These are phyloP conservation scores for Peromyscus nudipes DNA, from an alignment of 2,797 vertebrate species.

Conservation along the genomic window DNA sequence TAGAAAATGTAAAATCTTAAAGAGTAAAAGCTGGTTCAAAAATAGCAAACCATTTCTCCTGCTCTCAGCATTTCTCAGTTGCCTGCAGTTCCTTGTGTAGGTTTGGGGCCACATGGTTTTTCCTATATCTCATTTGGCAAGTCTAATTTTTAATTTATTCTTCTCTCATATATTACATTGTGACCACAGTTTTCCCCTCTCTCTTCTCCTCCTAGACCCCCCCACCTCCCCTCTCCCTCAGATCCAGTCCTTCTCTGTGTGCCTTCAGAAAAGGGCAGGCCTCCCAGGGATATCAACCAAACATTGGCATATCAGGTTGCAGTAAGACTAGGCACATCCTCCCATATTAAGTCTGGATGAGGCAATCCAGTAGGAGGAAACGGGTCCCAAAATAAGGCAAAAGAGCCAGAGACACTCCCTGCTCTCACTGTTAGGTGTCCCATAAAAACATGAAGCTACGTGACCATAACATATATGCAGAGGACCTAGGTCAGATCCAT, in stretches of 20 bases:
- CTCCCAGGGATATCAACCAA: background rate
- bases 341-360: background rate
- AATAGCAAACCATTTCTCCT: background rate
- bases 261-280: background rate
- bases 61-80: background rate
- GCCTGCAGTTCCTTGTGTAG: background rate
- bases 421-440: background rate
- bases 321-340: background rate
- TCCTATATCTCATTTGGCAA: background rate
- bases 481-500: no score
- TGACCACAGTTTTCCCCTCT: background rate
- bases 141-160: background rate
- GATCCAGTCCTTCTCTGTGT: background rate
- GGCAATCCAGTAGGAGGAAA: background rate
- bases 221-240: background rate
- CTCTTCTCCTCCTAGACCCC: fast-evolving
- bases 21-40: background rate
- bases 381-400: background rate
- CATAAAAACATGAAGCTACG: background rate
- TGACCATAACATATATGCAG: background rate
- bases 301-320: background rate
- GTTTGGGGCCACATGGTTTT: background rate
- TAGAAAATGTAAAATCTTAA: background rate
- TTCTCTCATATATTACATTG: background rate
- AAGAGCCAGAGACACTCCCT: background rate